Evolutionary conservation across 2,888 invertebrate genomes (phyloP).

Genomic region (Malachius bipustulatus): DNA sequence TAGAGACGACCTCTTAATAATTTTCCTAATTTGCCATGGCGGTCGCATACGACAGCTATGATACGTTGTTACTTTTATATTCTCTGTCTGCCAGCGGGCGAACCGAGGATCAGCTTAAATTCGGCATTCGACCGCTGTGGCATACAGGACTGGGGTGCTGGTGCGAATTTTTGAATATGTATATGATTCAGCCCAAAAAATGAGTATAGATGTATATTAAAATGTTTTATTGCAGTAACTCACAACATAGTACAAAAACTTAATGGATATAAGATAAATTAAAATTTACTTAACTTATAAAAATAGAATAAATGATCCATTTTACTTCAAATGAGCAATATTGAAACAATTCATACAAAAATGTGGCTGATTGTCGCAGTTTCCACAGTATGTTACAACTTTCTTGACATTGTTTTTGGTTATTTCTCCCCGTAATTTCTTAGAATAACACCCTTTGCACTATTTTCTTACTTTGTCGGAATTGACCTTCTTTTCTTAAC

Average conservation of each 20-base stretch:
- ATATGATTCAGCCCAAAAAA: background rate
- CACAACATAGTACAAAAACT: background rate
- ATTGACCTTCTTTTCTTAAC: background rate
- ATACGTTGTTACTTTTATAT: background rate
- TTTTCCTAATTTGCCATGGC: background rate
- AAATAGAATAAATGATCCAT: background rate
- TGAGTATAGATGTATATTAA: too few relatives aligned
- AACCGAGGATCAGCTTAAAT: too few relatives aligned
- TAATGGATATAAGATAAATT: too few relatives aligned
- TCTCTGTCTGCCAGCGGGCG: constrained; percentile 3
- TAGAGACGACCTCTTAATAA: background rate
- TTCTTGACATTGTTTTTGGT: background rate
- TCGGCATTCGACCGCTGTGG: background rate
- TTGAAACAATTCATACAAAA: background rate
- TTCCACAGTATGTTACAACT: background rate
- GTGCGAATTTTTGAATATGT: background rate
- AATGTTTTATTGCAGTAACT: background rate
- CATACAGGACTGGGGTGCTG: background rate
- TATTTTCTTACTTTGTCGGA: constrained; percentile 3
- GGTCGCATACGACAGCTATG: constrained; percentile 1
- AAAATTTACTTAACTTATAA: background rate
- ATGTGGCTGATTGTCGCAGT: background rate
- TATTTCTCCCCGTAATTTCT: constrained; percentile 1
- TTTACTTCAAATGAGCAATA: background rate
- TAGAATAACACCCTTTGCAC: constrained; percentile 1